Evolutionary conservation across 2,113 vertebrate species (phyloP), one percentile per base, ranked within the genome.

Genomic region (Epinephelus moara): DNA sequence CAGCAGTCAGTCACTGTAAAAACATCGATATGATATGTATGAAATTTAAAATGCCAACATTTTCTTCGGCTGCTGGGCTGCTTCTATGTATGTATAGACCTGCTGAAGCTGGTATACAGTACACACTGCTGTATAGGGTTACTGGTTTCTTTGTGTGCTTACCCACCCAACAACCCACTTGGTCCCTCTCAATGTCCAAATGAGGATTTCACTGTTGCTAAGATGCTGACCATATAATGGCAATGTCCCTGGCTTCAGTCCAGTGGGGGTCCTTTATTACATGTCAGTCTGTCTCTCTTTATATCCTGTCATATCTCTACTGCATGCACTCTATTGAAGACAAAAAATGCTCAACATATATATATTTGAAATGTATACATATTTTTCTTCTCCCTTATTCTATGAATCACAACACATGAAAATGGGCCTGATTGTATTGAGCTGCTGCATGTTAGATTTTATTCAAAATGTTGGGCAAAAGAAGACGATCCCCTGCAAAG

Each of bases 401-500:
- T 45, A 7, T 13, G 21, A 27, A 14, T 40, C 8, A 45, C 5
- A 15, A 55, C 10, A 17, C 7, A 49, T 42, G 33, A 67, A 37
- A 53, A 27, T 66, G 7, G 12, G 4, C 14, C 33, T 49, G 5
- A 75, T 62, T 62, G 1, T 6, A 33, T 4, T 23, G 1, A 50
- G 17, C n/a, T 45, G 68, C 45, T 27, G 7, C 21, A 49, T 59
- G 15, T 49, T 37, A 49, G 3, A 37, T 72, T 80, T 73, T n/a
- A 56, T 17, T 57, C 25, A 21, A 59, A n/a, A 45, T 19, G 37
- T 11, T 42, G 52, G 42, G 56, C 56, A 62, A 74, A 63, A 37
- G 30, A 56, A 57, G 14, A 81, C 10, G 6, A 53, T 15, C 49
- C 12, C 69, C 37, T 75, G 55, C 21, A 66, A 74, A 68, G 47